phyloP scores from a whole-genome alignment of 2,113 vertebrate species.

The Hucho hucho region DNA sequence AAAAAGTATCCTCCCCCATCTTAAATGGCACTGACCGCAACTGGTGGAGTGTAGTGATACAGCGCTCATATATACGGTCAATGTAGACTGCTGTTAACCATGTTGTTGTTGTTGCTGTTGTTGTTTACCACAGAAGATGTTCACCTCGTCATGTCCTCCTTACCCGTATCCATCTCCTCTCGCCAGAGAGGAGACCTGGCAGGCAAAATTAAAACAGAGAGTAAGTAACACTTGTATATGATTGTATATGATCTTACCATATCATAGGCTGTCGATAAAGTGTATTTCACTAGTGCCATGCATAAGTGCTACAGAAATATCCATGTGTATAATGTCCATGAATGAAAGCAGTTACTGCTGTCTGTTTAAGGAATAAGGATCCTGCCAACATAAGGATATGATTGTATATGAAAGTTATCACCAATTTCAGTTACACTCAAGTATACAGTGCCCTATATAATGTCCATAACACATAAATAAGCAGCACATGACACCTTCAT shows the following conservation, averaged over 20 bases:
- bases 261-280: no score
- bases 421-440: background rate
- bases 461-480: background rate
- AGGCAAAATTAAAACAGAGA: conserved; percentile 29
- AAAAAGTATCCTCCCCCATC: no score
- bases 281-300: background rate
- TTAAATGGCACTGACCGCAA: no score
- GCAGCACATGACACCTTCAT: background rate
- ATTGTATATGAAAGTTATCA: background rate
- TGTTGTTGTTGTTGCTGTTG: background rate
- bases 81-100: background rate
- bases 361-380: no score
- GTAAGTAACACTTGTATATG: conserved; percentile 18
- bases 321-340: no score
- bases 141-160: conserved; percentile 40
- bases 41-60: background rate
- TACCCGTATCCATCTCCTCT: conserved; percentile 33
- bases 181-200: conserved; percentile 32
- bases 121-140: conserved; percentile 29
- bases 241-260: background rate
- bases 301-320: background rate
- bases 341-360: no score
- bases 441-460: background rate
- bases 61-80: background rate
- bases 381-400: background rate